Evolutionary conservation across 2,113 vertebrate genomes (phyloP).

Genomic region (Pseudolaguvia tuberculata): DNA sequence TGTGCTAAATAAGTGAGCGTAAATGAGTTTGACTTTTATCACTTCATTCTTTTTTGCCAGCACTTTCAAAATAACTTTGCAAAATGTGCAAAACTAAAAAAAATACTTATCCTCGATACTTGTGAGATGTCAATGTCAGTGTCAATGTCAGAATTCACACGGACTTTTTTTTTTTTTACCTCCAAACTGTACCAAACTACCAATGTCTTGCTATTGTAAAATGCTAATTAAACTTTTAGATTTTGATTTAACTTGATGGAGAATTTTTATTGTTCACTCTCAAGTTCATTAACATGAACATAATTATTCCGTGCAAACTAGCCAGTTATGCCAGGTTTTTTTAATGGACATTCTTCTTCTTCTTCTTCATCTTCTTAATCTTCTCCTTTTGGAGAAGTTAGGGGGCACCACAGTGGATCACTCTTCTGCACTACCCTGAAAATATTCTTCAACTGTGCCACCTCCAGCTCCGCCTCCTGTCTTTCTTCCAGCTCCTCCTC

Average conservation of each 20-base stretch:
- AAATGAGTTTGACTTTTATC: background rate
- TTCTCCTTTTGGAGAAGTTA: too few relatives aligned
- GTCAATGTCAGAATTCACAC: background rate
- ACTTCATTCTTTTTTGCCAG: background rate
- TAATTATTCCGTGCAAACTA: background rate
- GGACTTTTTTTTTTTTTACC: background rate
- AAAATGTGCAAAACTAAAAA: background rate
- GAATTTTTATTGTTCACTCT: too few relatives aligned
- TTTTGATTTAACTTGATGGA: too few relatives aligned
- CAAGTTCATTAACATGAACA: background rate
- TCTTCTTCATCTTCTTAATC: too few relatives aligned
- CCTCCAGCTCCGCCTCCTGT: too few relatives aligned
- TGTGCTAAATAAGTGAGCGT: background rate
- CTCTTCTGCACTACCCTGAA: too few relatives aligned
- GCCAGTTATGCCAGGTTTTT: background rate
- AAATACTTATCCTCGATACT: too few relatives aligned
- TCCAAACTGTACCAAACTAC: background rate
- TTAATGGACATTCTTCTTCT: background rate
- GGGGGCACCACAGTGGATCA: too few relatives aligned
- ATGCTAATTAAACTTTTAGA: too few relatives aligned
- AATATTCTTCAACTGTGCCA: too few relatives aligned
- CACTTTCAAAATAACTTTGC: background rate
- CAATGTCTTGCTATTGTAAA: background rate
- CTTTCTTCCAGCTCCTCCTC: too few relatives aligned
- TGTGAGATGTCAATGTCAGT: too few relatives aligned